phyloP scores from a whole-genome alignment of 2,888 invertebrate genomes.

The Euphydryas editha region DNA sequence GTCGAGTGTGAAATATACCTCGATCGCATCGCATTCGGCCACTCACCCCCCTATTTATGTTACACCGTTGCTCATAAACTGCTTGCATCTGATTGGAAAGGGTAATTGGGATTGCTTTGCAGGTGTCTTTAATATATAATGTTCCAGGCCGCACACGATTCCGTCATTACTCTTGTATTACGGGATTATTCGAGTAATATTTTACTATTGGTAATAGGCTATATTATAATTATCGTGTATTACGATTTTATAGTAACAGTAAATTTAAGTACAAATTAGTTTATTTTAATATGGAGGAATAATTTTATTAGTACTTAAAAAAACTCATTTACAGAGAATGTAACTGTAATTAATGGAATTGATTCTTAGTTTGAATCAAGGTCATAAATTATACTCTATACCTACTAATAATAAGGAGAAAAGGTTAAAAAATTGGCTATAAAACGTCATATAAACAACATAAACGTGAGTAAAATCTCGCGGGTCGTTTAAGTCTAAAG shows the following conservation, averaged over 20 bases:
- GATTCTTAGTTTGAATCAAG: too few relatives aligned
- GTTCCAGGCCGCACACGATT: slow-evolving; percentile 33
- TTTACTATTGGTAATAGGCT: not conserved
- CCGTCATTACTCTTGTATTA: slow-evolving; percentile 11
- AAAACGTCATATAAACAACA: too few relatives aligned
- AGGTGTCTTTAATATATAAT: slow-evolving; percentile 33
- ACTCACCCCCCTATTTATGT: slow-evolving; percentile 34
- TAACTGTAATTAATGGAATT: too few relatives aligned
- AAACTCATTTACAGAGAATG: too few relatives aligned
- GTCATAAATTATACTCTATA: too few relatives aligned
- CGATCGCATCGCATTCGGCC: slow-evolving; percentile 7
- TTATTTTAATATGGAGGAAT: too few relatives aligned
- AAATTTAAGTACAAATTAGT: too few relatives aligned
- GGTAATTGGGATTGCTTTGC: slow-evolving; percentile 36
- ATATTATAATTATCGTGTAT: too few relatives aligned
- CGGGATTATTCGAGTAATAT: not conserved
- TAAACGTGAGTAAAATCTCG: not conserved
- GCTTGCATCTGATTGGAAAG: slow-evolving; percentile 41
- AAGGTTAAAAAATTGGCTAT: too few relatives aligned
- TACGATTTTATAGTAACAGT: too few relatives aligned
- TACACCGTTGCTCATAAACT: slow-evolving; percentile 36
- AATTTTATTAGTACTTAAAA: too few relatives aligned
- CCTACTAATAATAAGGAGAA: too few relatives aligned
- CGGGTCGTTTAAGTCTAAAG: not conserved
- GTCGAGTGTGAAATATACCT: slow-evolving; percentile 30